Evolutionary conservation across 1,140 invertebrate species (phyloP).

Genomic region (Tetragnatha versicolor): DNA sequence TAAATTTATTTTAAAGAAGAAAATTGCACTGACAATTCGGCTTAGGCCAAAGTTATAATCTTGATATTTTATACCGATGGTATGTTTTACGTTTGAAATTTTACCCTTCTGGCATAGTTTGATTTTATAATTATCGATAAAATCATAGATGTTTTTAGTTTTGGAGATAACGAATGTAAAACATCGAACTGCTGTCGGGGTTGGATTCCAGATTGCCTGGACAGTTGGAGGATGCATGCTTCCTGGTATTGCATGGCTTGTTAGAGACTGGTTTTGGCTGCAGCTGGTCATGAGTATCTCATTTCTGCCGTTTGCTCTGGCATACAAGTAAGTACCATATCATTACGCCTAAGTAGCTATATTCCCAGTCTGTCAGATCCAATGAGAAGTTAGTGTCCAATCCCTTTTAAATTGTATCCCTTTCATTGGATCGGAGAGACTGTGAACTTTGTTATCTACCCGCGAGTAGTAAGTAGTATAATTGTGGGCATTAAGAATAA

Average conservation of each 20-base stretch:
- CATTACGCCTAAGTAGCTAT: no score
- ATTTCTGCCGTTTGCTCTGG: neutral
- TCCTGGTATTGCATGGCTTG: constrained; percentile 74
- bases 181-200: constrained; percentile 77
- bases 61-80: neutral
- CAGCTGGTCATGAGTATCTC: constrained; percentile 73
- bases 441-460: no score
- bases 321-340: constrained; percentile 32
- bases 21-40: neutral
- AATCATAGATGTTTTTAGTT: no score
- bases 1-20: neutral
- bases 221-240: constrained; percentile 77
- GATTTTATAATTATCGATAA: neutral
- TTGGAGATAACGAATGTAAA: constrained; percentile 84
- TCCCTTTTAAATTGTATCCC: no score
- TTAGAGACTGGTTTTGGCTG: constrained; percentile 77
- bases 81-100: neutral
- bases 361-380: no score
- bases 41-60: neutral
- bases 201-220: constrained; percentile 80
- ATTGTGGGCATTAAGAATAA: no score
- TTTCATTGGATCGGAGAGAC: no score
- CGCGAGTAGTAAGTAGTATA: no score
- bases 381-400: no score
- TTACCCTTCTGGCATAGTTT: neutral